Conservation (phyloP, 92 coral and sea anemone genomes). For the Phymanthus crucifer region DNA sequence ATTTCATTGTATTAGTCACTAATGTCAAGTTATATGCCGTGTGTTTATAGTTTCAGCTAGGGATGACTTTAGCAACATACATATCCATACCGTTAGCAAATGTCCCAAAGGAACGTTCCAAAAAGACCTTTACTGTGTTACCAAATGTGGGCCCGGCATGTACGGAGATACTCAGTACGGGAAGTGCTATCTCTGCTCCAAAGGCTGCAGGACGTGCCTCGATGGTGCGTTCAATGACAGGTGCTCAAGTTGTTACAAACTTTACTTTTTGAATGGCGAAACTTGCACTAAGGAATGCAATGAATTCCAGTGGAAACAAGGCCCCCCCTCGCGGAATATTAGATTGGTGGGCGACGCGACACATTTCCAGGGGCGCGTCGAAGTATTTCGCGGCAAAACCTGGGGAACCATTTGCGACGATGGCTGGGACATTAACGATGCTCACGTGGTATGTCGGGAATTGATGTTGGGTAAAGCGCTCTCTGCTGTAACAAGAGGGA, state of each 20-base stretch:
- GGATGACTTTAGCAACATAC: neutral
- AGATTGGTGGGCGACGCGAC: constrained; percentile 38
- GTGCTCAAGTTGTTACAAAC: constrained; percentile 63
- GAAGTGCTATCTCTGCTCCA: constrained; percentile 56
- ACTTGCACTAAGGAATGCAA: constrained; percentile 8
- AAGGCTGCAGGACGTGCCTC: constrained; percentile 58
- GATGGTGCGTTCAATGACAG: constrained; percentile 44
- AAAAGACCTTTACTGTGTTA: constrained; percentile 59
- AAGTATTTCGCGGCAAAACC: constrained; percentile 52
- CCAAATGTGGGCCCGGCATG: constrained; percentile 61
- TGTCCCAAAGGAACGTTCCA: constrained; percentile 54
- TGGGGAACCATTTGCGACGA: constrained; percentile 94
- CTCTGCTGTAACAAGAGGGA: constrained; percentile 59
- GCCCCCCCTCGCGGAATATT: constrained; percentile 53
- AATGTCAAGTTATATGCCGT: neutral
- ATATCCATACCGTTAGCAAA: constrained; percentile 14
- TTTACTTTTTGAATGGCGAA: constrained; percentile 34
- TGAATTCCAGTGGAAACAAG: constrained; percentile 42
- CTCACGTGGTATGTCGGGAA: constrained; percentile 74
- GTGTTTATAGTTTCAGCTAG: neutral
- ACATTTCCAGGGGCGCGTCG: constrained; percentile 80
- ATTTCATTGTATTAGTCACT: too few species aligned
- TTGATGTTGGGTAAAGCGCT: constrained; percentile 74
- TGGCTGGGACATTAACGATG: constrained; percentile 76
- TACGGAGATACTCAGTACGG: constrained; percentile 59